Evolutionary conservation across 2,797 vertebrate genomes (phyloP).

Genomic region (Brachymystax lenok): DNA sequence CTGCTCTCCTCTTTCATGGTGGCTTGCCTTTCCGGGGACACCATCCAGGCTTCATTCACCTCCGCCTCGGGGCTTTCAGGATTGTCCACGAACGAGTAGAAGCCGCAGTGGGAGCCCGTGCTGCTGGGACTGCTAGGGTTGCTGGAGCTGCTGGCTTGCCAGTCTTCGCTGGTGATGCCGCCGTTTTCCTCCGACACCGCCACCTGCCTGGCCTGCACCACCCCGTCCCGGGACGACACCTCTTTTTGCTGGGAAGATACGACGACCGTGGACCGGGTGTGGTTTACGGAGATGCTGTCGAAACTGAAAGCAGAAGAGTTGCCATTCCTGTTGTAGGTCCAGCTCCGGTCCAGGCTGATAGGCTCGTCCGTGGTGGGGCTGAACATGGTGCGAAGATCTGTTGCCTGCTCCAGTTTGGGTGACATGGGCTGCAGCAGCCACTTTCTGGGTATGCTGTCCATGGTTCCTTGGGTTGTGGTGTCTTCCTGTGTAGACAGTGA

Average conservation of each 20-base stretch:
- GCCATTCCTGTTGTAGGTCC: constrained; percentile 12
- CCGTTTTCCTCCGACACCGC: constrained; percentile 36
- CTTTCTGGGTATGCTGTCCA: constrained; percentile 65
- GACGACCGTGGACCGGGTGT: constrained; percentile 25
- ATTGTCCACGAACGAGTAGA: constrained; percentile 80
- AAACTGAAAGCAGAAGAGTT: constrained; percentile 15
- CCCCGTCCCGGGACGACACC: constrained; percentile 17
- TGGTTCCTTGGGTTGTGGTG: constrained; percentile 36
- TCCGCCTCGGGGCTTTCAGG: constrained; percentile 68
- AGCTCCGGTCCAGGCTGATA: constrained; percentile 17
- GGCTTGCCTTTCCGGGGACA: constrained; percentile 60
- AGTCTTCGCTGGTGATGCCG: constrained; percentile 45
- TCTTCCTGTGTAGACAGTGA: not conserved
- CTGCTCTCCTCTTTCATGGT: constrained; percentile 64
- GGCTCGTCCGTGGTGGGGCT: constrained; percentile 5
- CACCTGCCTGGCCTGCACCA: constrained; percentile 53
- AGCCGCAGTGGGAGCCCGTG: constrained; percentile 63
- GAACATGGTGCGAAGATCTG: constrained; percentile 65
- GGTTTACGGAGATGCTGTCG: constrained; percentile 40
- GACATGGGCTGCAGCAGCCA: constrained; percentile 75
- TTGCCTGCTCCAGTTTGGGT: constrained; percentile 63
- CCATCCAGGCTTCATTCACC: constrained; percentile 71
- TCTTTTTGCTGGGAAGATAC: constrained; percentile 33
- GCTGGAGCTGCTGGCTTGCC: constrained; percentile 36
- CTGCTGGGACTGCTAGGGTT: constrained; percentile 60